phyloP scores from a whole-genome alignment of 2,113 vertebrate species.

The Reinhardtius hippoglossoides region DNA sequence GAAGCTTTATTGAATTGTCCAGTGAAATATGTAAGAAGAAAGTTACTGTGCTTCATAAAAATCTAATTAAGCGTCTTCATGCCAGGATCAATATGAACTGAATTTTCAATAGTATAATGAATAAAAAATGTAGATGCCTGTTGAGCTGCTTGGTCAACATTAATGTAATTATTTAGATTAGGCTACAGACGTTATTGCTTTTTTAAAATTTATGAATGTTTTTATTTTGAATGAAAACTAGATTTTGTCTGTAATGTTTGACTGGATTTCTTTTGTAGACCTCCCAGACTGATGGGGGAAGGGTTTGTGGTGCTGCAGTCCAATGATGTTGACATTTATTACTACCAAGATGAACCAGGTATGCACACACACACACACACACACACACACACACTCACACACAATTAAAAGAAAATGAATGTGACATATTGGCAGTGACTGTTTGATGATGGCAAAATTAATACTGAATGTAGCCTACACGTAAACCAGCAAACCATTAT shows the following conservation, averaged over 20 bases:
- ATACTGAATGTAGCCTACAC: not conserved
- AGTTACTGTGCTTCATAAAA: not conserved
- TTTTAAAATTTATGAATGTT: not conserved
- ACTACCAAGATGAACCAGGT: conserved; percentile 99
- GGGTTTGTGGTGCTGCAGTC: conserved; percentile 99
- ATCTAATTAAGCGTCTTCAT: not conserved
- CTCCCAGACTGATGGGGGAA: conserved; percentile 97
- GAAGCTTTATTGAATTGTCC: conserved; percentile 1
- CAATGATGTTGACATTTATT: conserved; percentile 98
- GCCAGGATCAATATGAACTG: not conserved
- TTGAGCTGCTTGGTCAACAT: not conserved
- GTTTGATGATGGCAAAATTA: not conserved
- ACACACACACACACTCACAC: not conserved
- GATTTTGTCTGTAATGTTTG: not conserved
- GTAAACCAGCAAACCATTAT: not conserved
- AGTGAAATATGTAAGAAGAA: not conserved
- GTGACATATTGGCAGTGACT: not conserved
- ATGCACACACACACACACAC: conserved; percentile 21
- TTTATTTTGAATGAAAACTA: not conserved
- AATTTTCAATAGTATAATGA: not conserved
- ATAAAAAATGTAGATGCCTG: too few species aligned
- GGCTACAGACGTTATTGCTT: not conserved
- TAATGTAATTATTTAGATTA: not conserved
- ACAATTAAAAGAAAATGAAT: too few species aligned
- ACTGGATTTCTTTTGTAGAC: conserved; percentile 77